Percentiles rank a stretch among this genome's conserved stretches.
These are phyloP conservation scores for Dreissena polymorpha DNA, from an alignment of 1,140 invertebrate genomes.

Conservation along the genomic window DNA sequence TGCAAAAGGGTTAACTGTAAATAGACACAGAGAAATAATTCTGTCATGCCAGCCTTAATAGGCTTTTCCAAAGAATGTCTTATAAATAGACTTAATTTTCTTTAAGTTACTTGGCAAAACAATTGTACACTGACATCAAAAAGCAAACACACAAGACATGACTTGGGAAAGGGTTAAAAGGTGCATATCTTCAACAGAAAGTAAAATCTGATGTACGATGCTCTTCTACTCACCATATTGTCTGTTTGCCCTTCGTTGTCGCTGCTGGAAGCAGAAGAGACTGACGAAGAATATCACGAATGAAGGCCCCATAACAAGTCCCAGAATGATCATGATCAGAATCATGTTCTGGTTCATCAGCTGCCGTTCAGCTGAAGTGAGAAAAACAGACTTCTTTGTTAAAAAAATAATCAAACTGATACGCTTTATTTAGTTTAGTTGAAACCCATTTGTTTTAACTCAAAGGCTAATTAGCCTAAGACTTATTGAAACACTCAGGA, in stretches of 20 bases:
- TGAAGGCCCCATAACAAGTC: too few relatives aligned
- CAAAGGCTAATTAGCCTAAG: background rate
- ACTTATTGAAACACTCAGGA: too few relatives aligned
- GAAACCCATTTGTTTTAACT: background rate
- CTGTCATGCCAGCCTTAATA: too few relatives aligned
- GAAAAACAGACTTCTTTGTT: slow-evolving; percentile 14
- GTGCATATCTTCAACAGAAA: background rate
- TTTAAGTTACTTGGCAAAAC: background rate
- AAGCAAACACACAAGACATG: too few relatives aligned
- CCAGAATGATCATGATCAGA: slow-evolving; percentile 73
- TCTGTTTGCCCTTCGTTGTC: slow-evolving; percentile 55
- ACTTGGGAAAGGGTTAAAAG: too few relatives aligned
- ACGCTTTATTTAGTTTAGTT: background rate
- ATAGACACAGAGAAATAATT: too few relatives aligned
- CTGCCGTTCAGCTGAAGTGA: slow-evolving; percentile 68
- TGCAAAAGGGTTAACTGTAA: too few relatives aligned
- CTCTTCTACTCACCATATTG: slow-evolving; percentile 22
- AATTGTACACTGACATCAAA: too few relatives aligned
- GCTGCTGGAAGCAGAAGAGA: slow-evolving; percentile 72
- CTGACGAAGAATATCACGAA: slow-evolving; percentile 72
- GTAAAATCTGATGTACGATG: background rate
- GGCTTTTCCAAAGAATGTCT: too few relatives aligned
- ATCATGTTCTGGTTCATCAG: slow-evolving; percentile 73
- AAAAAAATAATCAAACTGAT: background rate
- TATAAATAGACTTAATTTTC: background rate